Evolutionary conservation across 2,888 invertebrate species (phyloP).

Genomic region (Macrophya annulata): DNA sequence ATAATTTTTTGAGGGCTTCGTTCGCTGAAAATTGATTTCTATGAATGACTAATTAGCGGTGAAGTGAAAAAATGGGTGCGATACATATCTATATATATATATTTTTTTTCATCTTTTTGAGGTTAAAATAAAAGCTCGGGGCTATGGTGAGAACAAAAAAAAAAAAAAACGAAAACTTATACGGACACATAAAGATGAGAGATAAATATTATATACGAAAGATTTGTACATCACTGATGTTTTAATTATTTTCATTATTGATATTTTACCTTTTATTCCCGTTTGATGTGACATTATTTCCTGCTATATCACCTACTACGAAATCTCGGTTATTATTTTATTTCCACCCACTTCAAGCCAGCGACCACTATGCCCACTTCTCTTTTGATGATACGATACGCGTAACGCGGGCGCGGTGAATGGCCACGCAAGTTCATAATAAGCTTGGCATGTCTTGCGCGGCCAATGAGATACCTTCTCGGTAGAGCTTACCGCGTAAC

Average conservation of each 20-base stretch:
- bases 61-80: slow-evolving; percentile 41
- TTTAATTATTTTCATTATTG: neutral
- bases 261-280: slow-evolving; percentile 89
- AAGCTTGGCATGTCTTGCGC: neutral
- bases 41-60: slow-evolving; percentile 50
- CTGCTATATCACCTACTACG: slow-evolving; percentile 30
- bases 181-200: slow-evolving; percentile 58
- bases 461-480: slow-evolving; percentile 21
- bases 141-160: slow-evolving; percentile 51
- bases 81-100: neutral
- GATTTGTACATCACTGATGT: slow-evolving; percentile 39
- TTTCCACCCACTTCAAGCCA: slow-evolving; percentile 45
- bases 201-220: slow-evolving; percentile 15
- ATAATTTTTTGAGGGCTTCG: slow-evolving; percentile 89
- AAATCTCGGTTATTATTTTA: slow-evolving; percentile 30
- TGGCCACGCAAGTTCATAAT: slow-evolving; percentile 45
- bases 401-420: slow-evolving; percentile 9
- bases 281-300: slow-evolving; percentile 93
- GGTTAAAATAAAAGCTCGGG: slow-evolving; percentile 52
- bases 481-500: slow-evolving; percentile 16
- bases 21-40: slow-evolving; percentile 85
- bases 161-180: slow-evolving; percentile 36
- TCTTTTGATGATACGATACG: slow-evolving; percentile 24
- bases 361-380: slow-evolving; percentile 34
- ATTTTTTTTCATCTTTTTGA: slow-evolving; percentile 32